Evolutionary conservation across 2,113 vertebrate genomes (phyloP), one percentile per base, ranked within the genome.

Genomic region (Atractosteus spatula): DNA sequence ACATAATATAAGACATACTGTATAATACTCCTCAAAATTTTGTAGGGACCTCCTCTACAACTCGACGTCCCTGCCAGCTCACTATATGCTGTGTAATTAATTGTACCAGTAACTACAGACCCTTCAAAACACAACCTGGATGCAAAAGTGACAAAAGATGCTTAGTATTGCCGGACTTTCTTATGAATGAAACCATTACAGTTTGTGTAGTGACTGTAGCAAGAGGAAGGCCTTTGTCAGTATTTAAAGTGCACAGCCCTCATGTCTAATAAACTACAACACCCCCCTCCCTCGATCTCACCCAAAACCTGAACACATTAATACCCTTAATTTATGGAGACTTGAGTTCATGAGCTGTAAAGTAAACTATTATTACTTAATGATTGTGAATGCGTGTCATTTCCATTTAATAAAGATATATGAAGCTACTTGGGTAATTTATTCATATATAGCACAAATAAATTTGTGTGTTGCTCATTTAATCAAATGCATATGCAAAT

Each of bases 341-440:
- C 84, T 88, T 84, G 81, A 90, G 88, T 89, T 87, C 84, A 91
- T 90, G 87, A 90, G 89, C 89, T 90, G 88, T 89, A 88, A 89
- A 88, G 87, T 85, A 90, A 90, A 92, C 89, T 89, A 90, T 90
- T 91, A 89, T 89, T 85, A 87, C 84, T 89, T 92, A 90, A 91
- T 91, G 89, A 92, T 90, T 86, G 86, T 72, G 82, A 85, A 81
- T 86, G 77, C 79, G 85, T 83, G 86, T 89, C 91, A 91, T 81
- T 74, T 82, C 72, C 82, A 82, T 88, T 76, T 91, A 92, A 91
- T 88, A 88, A 86, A 91, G 86, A 92, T 82, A 65, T 89, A 91
- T 90, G 85, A 89, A 86, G 78, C 62, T 75, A 81, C 81, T 83
- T 84, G 76, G 78, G 74, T 85, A 84, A 85, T 85, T 80, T 76